Evolutionary conservation across 2,113 vertebrate genomes (phyloP).

Genomic region (Paralichthys olivaceus): DNA sequence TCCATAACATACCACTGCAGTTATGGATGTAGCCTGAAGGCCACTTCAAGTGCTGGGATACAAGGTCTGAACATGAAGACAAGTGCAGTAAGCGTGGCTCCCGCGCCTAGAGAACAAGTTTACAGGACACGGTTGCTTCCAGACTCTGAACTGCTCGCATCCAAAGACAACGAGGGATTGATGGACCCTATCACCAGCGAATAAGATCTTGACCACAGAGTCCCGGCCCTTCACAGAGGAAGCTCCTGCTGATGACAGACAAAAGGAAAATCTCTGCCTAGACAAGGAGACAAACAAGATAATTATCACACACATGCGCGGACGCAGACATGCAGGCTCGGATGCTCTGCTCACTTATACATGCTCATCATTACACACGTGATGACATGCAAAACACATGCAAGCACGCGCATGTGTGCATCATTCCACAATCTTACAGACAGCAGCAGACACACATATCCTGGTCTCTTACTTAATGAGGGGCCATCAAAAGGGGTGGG

Average conservation of each 20-base stretch:
- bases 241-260: slow-evolving; percentile 66
- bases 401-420: slow-evolving; percentile 3
- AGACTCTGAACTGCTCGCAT: slow-evolving; percentile 26
- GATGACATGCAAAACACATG: slow-evolving; percentile 2
- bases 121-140: slow-evolving; percentile 28
- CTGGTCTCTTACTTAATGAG: slow-evolving; percentile 62
- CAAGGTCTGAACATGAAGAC: slow-evolving; percentile 19
- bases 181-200: slow-evolving; percentile 8
- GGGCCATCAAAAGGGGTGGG: slow-evolving; percentile 51
- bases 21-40: slow-evolving; percentile 6
- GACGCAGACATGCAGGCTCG: slow-evolving; percentile 38
- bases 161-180: slow-evolving; percentile 15
- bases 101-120: slow-evolving; percentile 27
- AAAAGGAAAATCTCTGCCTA: slow-evolving; percentile 62
- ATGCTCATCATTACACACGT: slow-evolving; percentile 4
- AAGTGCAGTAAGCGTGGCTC: slow-evolving; percentile 8
- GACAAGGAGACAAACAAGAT: slow-evolving; percentile 75
- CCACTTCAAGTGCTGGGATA: background rate
- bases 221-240: slow-evolving; percentile 47
- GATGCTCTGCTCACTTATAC: slow-evolving; percentile 6
- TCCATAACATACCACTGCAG: too few relatives aligned
- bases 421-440: slow-evolving; percentile 27
- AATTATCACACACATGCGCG: slow-evolving; percentile 64
- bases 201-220: slow-evolving; percentile 41
- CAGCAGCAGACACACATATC: slow-evolving; percentile 40